These are phyloP conservation scores for Drosophila lacicola DNA, from an alignment of 2,888 invertebrate genomes.

Conservation along the genomic window DNA sequence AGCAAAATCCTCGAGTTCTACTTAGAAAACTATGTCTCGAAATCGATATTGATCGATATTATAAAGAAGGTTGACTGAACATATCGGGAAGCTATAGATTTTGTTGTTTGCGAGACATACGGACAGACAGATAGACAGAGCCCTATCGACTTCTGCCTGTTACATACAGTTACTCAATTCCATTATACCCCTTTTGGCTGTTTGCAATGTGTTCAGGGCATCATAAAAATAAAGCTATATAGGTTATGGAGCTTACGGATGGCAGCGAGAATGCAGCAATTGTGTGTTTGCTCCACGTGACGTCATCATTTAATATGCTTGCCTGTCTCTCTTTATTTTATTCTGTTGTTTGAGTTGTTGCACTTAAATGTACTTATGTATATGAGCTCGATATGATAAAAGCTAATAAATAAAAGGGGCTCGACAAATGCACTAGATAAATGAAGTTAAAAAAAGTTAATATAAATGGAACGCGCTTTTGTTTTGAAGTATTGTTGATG, in stretches of 20 bases:
- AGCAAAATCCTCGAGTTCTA: too few species aligned
- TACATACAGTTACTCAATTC: neutral
- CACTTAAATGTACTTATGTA: slow-evolving; percentile 1
- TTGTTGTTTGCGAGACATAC: neutral
- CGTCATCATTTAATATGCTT: slow-evolving; percentile 43
- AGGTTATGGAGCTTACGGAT: neutral
- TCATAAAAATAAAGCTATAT: neutral
- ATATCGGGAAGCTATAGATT: too few species aligned
- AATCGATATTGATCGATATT: too few species aligned
- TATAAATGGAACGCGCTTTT: slow-evolving; percentile 43
- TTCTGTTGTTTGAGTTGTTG: slow-evolving; percentile 3
- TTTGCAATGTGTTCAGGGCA: too few species aligned
- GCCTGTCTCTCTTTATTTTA: slow-evolving; percentile 4
- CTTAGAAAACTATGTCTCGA: too few species aligned
- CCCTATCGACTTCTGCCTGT: neutral
- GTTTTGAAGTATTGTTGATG: slow-evolving; percentile 11
- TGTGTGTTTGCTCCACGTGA: slow-evolving; percentile 66
- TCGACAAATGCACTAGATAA: slow-evolving; percentile 30
- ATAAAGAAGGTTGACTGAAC: too few species aligned
- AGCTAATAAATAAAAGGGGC: slow-evolving; percentile 17
- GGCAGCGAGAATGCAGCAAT: neutral
- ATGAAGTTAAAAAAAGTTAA: slow-evolving; percentile 13
- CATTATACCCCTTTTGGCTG: too few species aligned
- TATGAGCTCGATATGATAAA: slow-evolving; percentile 17
- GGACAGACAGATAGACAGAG: neutral